Evolutionary conservation across 2,888 invertebrate species (phyloP).

Genomic region (Thelaira solivaga): DNA sequence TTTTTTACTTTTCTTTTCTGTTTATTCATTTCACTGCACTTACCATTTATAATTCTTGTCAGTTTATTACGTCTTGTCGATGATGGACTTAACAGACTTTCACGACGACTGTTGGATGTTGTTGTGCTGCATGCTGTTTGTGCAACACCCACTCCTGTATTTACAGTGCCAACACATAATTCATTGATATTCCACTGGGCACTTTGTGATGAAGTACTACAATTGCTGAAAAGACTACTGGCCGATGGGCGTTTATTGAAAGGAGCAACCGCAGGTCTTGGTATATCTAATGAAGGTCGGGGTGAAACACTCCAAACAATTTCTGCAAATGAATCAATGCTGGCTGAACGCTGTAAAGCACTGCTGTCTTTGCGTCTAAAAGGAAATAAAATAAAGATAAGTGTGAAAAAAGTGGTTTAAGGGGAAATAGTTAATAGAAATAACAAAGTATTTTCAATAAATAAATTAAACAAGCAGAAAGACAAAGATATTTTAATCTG

Average conservation of each 20-base stretch:
- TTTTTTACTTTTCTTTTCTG: not conserved
- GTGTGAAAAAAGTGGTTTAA: not conserved
- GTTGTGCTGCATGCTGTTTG: constrained; percentile 64
- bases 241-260: constrained; percentile 76
- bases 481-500: too few relatives aligned
- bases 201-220: constrained; percentile 70
- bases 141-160: constrained; percentile 30
- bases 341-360: constrained; percentile 84
- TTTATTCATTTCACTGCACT: constrained; percentile 76
- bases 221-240: constrained; percentile 74
- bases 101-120: constrained; percentile 76
- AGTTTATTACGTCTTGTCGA: constrained; percentile 87
- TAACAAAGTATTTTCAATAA: too few relatives aligned
- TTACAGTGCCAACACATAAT: constrained; percentile 22
- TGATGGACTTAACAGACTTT: constrained; percentile 85
- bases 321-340: constrained; percentile 88
- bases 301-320: constrained; percentile 81
- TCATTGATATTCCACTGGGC: constrained; percentile 76
- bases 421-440: constrained; percentile 1
- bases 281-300: constrained; percentile 75
- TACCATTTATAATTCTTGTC: constrained; percentile 85
- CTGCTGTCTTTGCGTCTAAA: constrained; percentile 74
- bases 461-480: too few relatives aligned
- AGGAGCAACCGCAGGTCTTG: constrained; percentile 69
- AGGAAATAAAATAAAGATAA: constrained; percentile 10